Base-by-base conservation (phyloP, 2,797 vertebrate genomes). In the Holocentrus rufus region DNA sequence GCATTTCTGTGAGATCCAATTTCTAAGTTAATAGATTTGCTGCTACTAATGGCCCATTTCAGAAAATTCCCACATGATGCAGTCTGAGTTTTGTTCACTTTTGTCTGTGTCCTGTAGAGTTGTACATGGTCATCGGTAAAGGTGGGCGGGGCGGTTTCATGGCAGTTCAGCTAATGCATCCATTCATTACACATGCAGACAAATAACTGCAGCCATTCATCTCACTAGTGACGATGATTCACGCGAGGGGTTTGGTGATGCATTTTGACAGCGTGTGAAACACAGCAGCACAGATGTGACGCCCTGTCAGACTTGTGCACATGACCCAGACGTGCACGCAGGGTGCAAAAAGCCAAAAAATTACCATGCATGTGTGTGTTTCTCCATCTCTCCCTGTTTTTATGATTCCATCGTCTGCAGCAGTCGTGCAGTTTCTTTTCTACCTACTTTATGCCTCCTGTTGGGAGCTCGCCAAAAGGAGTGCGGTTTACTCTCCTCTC, bases 111-210 rank as follows among this genome's bases (percentile, higher is more conserved):
- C 25, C 22, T 34, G 10, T 61, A 25, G 59, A 23, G 50, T 53
- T 18, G 20, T 9, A 2, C 13, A 27, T 30, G 65, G 4, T 5
- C 4, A 27, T 61, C 36, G 47, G 1, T 63, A n/a, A 62, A 20
- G 14, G 57, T 31, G 30, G 61, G 63, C 65, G 63, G 63, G 44
- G 39, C 11, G 64, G 50, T 62, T 69, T 72, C 55, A 66, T 23
- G 27, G 36, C 20, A 1, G 39, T 20, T 52, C 34, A 74, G 30
- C 23, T 69, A 56, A 74, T 58, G 39, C 22, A 57, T 59, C 13
- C 27, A 58, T 64, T 81, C 39, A 81, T 76, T 67, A 72, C 17
- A 22, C 50, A 66, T 4, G 69, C 11, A 20, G 25, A 53, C 27
- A 66, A 63, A 74, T 52, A 10, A 54, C 15, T 17, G 3, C 20